A percentile compares a stretch with the other conserved stretches of the same genome.
Conservation (phyloP, 2,888 invertebrate genomes). For the Orgyia antiqua region DNA sequence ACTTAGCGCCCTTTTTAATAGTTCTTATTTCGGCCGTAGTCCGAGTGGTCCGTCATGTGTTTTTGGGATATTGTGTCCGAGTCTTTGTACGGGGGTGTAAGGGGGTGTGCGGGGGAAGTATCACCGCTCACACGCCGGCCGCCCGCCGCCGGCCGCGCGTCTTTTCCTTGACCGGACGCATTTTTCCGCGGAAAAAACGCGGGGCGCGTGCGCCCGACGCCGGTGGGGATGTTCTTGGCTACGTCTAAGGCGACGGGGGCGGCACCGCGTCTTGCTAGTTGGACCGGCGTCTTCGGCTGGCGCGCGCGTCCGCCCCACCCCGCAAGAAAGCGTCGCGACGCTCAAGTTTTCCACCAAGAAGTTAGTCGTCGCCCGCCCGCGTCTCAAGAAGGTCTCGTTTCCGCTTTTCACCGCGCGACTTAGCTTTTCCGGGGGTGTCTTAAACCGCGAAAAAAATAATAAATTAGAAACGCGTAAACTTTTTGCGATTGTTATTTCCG, state of each 20-base stretch:
- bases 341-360: constrained; percentile 79
- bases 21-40: constrained; percentile 68
- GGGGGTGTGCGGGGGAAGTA: constrained; percentile 29
- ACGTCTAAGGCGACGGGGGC: constrained; percentile 76
- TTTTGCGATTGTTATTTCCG: constrained; percentile 19
- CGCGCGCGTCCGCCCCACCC: constrained; percentile 76
- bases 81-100: constrained; percentile 27
- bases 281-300: constrained; percentile 74
- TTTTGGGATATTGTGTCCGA: constrained; percentile 40
- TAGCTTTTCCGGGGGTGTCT: constrained; percentile 46
- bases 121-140: constrained; percentile 32
- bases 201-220: constrained; percentile 72
- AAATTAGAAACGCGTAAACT: constrained; percentile 25
- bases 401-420: constrained; percentile 53
- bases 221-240: constrained; percentile 75
- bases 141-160: constrained; percentile 49
- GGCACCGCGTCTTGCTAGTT: constrained; percentile 77
- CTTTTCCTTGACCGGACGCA: constrained; percentile 75
- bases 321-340: constrained; percentile 75
- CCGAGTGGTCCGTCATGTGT: constrained; percentile 59
- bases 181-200: constrained; percentile 77
- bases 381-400: constrained; percentile 75
- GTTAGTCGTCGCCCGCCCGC: constrained; percentile 78
- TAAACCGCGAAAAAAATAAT: constrained; percentile 25
- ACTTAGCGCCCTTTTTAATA: constrained; percentile 72